Conservation (phyloP, 2,797 vertebrate species). For the Menidia menidia region DNA sequence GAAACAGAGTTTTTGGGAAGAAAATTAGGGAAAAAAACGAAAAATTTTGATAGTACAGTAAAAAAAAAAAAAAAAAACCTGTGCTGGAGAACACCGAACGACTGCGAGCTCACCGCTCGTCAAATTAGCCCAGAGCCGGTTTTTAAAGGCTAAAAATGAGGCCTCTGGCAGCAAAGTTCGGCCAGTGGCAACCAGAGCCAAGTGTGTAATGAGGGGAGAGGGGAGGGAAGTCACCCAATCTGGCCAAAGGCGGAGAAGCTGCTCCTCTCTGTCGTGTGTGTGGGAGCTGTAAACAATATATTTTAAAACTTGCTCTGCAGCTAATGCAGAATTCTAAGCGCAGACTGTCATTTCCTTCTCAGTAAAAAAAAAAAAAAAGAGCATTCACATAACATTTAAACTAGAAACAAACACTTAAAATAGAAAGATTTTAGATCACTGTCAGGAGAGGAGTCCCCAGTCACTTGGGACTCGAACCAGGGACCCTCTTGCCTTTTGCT, state of each 20-base stretch:
- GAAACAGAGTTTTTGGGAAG: background rate
- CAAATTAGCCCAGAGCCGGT: slow-evolving; percentile 72
- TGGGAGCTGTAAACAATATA: slow-evolving; percentile 57
- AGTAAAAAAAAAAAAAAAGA: too few relatives aligned
- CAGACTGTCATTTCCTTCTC: slow-evolving; percentile 32
- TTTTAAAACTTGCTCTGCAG: slow-evolving; percentile 65
- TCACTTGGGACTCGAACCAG: too few relatives aligned
- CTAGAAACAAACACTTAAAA: too few relatives aligned
- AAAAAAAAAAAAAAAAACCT: background rate
- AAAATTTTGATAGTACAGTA: background rate
- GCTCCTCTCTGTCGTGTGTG: slow-evolving; percentile 23
- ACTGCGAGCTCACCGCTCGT: slow-evolving; percentile 67
- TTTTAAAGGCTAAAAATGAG: slow-evolving; percentile 70
- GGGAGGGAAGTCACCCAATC: slow-evolving; percentile 33
- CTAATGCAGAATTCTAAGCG: slow-evolving; percentile 14
- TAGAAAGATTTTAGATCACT: too few relatives aligned
- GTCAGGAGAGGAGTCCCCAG: too few relatives aligned
- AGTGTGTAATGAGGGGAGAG: slow-evolving; percentile 82
- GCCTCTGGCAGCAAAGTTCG: slow-evolving; percentile 77
- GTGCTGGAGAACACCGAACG: slow-evolving; percentile 28
- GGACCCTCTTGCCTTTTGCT: too few relatives aligned
- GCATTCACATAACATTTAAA: too few relatives aligned
- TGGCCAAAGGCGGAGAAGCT: slow-evolving; percentile 31
- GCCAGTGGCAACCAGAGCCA: slow-evolving; percentile 67
- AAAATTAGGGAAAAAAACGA: background rate